These are phyloP conservation scores for Melanotus villosus DNA, from an alignment of 2,888 invertebrate genomes.

Conservation along the genomic window DNA sequence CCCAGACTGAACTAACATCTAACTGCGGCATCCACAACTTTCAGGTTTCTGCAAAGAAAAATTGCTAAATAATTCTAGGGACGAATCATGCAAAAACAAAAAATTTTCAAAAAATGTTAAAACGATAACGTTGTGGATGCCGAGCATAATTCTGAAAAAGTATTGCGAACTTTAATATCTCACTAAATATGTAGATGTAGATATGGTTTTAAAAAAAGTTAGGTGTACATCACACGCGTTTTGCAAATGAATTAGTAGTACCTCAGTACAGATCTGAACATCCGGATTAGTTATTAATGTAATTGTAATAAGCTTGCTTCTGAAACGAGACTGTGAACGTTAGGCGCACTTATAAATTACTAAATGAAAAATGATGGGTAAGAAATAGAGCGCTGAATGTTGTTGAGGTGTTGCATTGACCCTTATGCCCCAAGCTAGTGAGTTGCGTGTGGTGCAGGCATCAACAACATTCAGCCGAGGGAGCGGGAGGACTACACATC, in stretches of 20 bases:
- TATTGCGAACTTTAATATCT: no score
- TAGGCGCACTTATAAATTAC: conserved; percentile 48
- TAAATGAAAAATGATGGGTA: conserved; percentile 46
- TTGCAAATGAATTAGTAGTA: conserved; percentile 41
- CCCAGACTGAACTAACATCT: conserved; percentile 43
- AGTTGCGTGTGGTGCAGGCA: conserved; percentile 68
- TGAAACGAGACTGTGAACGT: conserved; percentile 48
- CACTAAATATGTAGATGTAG: no score
- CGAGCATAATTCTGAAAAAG: conserved; percentile 28
- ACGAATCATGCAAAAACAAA: conserved; percentile 44
- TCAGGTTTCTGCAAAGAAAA: conserved; percentile 20
- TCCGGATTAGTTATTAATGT: conserved; percentile 40
- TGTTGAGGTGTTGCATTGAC: conserved; percentile 66
- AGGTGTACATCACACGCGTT: conserved; percentile 38
- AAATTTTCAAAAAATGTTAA: conserved; percentile 35
- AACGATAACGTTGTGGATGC: conserved; percentile 42
- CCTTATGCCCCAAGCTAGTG: conserved; percentile 65
- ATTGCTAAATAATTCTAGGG: conserved; percentile 33
- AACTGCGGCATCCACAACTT: conserved; percentile 43
- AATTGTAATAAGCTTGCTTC: conserved; percentile 46
- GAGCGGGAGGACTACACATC: conserved; percentile 49
- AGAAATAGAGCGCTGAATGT: conserved; percentile 61
- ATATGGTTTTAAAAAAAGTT: conserved; percentile 23
- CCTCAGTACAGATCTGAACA: conserved; percentile 30
- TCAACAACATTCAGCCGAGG: conserved; percentile 66